A percentile compares a stretch with the other conserved stretches of the same genome.
Conservation (phyloP, 1,140 invertebrate genomes). For the Anoplophora glabripennis region DNA sequence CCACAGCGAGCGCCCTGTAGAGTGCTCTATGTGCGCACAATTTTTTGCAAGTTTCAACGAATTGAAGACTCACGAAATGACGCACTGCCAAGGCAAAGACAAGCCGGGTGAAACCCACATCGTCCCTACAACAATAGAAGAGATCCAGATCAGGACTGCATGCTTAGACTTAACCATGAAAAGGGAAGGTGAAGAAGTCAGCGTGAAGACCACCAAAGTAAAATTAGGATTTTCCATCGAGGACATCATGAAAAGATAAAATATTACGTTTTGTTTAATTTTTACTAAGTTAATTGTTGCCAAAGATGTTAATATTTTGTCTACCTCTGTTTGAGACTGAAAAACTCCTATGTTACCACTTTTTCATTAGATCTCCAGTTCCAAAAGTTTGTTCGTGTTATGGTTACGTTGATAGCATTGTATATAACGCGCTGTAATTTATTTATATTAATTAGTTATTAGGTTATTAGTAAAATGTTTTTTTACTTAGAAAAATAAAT, state of each 20-base stretch:
- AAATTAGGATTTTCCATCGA: slow-evolving; percentile 76
- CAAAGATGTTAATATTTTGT: slow-evolving; percentile 26
- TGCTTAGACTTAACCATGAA: slow-evolving; percentile 42
- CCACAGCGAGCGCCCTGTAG: slow-evolving; percentile 68
- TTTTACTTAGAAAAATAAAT: too few relatives aligned
- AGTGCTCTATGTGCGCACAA: slow-evolving; percentile 42
- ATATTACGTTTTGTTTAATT: slow-evolving; percentile 11
- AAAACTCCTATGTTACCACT: background rate
- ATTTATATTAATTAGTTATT: background rate
- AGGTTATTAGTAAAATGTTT: background rate
- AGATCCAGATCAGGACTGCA: slow-evolving; percentile 18
- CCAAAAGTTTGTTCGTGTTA: too few relatives aligned
- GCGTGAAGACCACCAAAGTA: slow-evolving; percentile 40
- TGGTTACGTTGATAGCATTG: background rate
- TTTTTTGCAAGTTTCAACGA: slow-evolving; percentile 42
- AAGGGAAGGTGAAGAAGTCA: slow-evolving; percentile 20
- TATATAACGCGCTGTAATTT: too few relatives aligned
- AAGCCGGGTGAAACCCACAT: slow-evolving; percentile 9
- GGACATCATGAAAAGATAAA: slow-evolving; percentile 76
- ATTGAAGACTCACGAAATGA: slow-evolving; percentile 40
- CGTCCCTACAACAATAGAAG: slow-evolving; percentile 11
- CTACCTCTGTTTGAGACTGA: slow-evolving; percentile 18
- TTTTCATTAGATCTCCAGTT: too few relatives aligned
- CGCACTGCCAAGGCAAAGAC: slow-evolving; percentile 22
- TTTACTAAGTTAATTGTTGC: slow-evolving; percentile 13